Percentiles rank a stretch among this genome's conserved stretches.
Conservation (phyloP, 2,113 vertebrate genomes). For the Zootoca vivipara region DNA sequence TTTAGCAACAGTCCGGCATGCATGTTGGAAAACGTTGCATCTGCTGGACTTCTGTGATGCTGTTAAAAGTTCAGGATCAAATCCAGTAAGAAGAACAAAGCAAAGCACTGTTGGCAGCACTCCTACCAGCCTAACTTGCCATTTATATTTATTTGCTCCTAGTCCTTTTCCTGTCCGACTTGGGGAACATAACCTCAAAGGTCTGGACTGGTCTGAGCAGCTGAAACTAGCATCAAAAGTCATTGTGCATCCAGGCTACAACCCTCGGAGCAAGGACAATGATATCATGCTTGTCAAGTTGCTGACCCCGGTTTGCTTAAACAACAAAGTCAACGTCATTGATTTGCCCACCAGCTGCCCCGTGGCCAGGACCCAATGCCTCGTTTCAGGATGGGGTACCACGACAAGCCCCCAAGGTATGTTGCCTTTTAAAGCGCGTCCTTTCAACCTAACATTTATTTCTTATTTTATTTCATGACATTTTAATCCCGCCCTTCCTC, state of each 20-base stretch:
- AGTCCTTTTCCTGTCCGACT: slow-evolving; percentile 46
- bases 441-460: not conserved
- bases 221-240: slow-evolving; percentile 72
- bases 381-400: slow-evolving; percentile 81
- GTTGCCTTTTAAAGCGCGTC: not conserved
- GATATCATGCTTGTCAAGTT: slow-evolving; percentile 83
- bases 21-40: not conserved
- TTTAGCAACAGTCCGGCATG: not conserved
- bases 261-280: slow-evolving; percentile 73
- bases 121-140: not conserved
- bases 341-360: slow-evolving; percentile 78
- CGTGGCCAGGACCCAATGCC: slow-evolving; percentile 67
- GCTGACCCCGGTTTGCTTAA: slow-evolving; percentile 66
- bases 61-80: not conserved
- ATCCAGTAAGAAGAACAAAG: not conserved
- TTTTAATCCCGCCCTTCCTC: too few relatives aligned
- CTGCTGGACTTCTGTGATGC: not conserved
- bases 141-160: not conserved
- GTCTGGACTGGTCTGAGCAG: slow-evolving; percentile 81
- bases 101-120: too few relatives aligned
- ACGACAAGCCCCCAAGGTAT: slow-evolving; percentile 40
- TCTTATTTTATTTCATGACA: too few relatives aligned
- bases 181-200: slow-evolving; percentile 61
- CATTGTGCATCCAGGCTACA: slow-evolving; percentile 74
- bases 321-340: slow-evolving; percentile 73